Percentiles rank a stretch among this genome's conserved stretches.
Evolutionary conservation across 2,888 invertebrate genomes (phyloP).

Genomic region (Brachyptera risi): DNA sequence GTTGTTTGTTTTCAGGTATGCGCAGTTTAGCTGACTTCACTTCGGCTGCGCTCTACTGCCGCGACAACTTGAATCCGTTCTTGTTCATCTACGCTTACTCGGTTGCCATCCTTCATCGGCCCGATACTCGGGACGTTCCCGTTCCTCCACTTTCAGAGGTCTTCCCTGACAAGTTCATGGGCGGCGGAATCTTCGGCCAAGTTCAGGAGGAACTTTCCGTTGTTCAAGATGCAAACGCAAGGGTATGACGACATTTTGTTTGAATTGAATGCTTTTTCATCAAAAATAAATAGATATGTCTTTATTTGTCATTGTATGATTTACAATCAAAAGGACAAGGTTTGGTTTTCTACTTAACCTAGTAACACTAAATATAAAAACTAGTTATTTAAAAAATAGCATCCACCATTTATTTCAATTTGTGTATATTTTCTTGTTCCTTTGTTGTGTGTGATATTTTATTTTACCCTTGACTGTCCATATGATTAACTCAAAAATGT

Average conservation of each 20-base stretch:
- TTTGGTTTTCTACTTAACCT: no score
- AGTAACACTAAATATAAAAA: no score
- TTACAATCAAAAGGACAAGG: no score
- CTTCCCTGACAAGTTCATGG: slow-evolving; percentile 80
- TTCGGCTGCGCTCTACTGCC: slow-evolving; percentile 64
- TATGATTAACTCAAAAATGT: no score
- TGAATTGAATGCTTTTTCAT: background rate
- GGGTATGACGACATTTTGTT: background rate
- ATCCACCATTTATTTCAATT: no score
- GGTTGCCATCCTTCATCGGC: slow-evolving; percentile 68
- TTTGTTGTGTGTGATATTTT: no score
- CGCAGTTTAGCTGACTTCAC: slow-evolving; percentile 64
- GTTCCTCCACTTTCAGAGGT: slow-evolving; percentile 71
- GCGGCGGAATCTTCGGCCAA: slow-evolving; percentile 63
- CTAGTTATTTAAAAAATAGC: no score
- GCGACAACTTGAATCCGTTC: slow-evolving; percentile 72
- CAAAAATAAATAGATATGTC: no score
- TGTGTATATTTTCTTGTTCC: no score
- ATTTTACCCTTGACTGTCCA: no score
- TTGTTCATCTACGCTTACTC: slow-evolving; percentile 76
- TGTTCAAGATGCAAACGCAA: slow-evolving; percentile 44
- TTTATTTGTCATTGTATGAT: no score
- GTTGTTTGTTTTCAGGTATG: no score
- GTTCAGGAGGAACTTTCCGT: slow-evolving; percentile 66
- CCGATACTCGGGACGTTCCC: slow-evolving; percentile 63